Evolutionary conservation across 2,797 vertebrate species (phyloP), one percentile per base, ranked within the genome.

Genomic region (Moxostoma hubbsi): DNA sequence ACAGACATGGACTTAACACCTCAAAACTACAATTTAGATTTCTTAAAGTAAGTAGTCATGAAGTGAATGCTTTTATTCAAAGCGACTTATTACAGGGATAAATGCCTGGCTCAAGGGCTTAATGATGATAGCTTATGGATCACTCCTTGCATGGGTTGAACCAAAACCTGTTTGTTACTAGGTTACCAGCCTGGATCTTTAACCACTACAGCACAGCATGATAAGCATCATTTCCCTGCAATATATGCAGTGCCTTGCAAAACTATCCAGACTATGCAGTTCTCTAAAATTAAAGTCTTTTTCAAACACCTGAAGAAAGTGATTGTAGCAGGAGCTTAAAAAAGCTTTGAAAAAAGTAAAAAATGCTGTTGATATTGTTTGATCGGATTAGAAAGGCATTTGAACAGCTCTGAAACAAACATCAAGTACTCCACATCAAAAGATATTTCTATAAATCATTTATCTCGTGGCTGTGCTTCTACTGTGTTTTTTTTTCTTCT

Each of bases 391-490:
- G 73, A 82, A 79, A 66, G 47, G 70, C 74, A 77, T 77, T 70
- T 61, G 63, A 77, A 82, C 63, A 66, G 67, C 59, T 76, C 79
- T 68, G 65, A 82, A 79, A 81, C 79, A 73, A 73, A 80, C 78
- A 82, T 74, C 77, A 82, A 80, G 77, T 54, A 24, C 58, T 46
- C 46, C 57, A 75, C 77, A 77, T 82, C 81, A 82, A 82, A 82
- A 71, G 73, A 79, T 47, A 12, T 45, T 36, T 12, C 45, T 75
- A 65, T 84, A 63, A 82, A 85, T 82, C 61, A 77, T 85, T 80
- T 46, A 82, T 82, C 65, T 72, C 1, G 12, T 62, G 50, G 77
- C 58, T 67, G 47, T 74, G 67, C 51, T 79, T 74, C 13, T 68
- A 61, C 47, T 36, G 10, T 15, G 72, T 80, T 64, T 63, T 62